Conservation (phyloP, 2,113 vertebrate species). For the Phoxinus phoxinus region DNA sequence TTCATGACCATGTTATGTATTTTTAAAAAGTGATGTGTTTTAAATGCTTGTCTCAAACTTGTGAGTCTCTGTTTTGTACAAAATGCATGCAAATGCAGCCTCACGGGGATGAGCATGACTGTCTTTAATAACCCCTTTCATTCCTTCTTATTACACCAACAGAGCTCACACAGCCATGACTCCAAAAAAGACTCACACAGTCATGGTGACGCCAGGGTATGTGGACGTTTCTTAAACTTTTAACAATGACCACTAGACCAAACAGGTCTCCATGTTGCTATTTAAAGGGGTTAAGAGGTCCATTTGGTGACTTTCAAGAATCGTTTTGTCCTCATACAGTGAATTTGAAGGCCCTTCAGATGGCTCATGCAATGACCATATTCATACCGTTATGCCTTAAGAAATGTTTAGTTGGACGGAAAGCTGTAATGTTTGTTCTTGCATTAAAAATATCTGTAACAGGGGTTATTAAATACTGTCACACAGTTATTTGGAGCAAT, state of each 20-base stretch:
- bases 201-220: slow-evolving; percentile 75
- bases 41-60: not conserved
- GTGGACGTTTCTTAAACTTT: slow-evolving; percentile 60
- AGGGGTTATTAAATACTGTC: slow-evolving; percentile 69
- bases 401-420: not conserved
- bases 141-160: slow-evolving; percentile 68
- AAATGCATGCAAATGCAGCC: not conserved
- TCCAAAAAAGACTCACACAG: slow-evolving; percentile 72
- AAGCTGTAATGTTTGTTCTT: slow-evolving; percentile 1
- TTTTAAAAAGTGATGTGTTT: slow-evolving; percentile 6
- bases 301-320: slow-evolving; percentile 1
- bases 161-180: slow-evolving; percentile 68
- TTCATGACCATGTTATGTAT: not conserved
- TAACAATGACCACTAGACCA: slow-evolving; percentile 16
- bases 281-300: slow-evolving; percentile 23
- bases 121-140: slow-evolving; percentile 68
- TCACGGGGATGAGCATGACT: slow-evolving; percentile 11
- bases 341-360: not conserved
- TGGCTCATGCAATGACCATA: not conserved
- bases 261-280: slow-evolving; percentile 11
- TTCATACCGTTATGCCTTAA: not conserved
- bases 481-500: slow-evolving; percentile 48
- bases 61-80: not conserved
- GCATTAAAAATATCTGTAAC: not conserved
- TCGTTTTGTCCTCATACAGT: not conserved